phyloP scores from a whole-genome alignment of 2,113 vertebrate genomes.

The Microcebus ravelobensis region DNA sequence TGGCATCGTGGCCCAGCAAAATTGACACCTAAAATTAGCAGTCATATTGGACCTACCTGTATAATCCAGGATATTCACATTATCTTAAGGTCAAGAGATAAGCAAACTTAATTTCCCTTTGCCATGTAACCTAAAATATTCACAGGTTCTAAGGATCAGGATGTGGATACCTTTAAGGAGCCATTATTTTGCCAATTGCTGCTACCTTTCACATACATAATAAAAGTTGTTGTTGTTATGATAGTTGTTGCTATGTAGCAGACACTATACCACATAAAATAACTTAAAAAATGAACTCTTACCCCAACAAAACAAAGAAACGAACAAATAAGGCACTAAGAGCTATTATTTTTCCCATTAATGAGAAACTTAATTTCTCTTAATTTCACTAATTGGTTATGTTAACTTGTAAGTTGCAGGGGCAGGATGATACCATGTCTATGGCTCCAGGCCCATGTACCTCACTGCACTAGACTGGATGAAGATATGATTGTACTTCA shows the following conservation, averaged over 20 bases:
- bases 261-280: neutral
- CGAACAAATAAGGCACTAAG: neutral
- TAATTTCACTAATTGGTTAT: neutral
- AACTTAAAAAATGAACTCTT: neutral
- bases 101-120: neutral
- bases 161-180: neutral
- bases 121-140: neutral
- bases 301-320: neutral
- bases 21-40: neutral
- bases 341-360: neutral
- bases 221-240: neutral
- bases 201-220: neutral
- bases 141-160: neutral
- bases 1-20: neutral
- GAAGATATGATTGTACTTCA: neutral
- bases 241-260: neutral
- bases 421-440: neutral
- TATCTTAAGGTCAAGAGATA: neutral
- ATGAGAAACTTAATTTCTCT: neutral
- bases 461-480: neutral
- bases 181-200: neutral
- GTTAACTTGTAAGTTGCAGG: neutral
- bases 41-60: neutral
- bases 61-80: neutral
- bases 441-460: neutral